phyloP scores from a whole-genome alignment of 2,888 invertebrate genomes.

The Ceramica pisi region DNA sequence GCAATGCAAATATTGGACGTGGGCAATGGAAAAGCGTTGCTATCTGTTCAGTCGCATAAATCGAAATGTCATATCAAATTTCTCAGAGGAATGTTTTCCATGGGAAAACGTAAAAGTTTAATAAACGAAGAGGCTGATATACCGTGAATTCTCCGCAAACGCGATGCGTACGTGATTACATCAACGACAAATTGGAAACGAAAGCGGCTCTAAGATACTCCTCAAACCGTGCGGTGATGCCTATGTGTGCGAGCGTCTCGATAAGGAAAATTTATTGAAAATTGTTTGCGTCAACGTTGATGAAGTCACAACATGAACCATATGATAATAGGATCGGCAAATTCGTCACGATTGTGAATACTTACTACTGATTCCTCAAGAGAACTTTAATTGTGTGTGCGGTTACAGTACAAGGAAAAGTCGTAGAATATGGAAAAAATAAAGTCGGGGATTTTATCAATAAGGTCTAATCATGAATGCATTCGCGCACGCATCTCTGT shows the following conservation, averaged over 20 bases:
- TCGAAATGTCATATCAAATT: constrained; percentile 12
- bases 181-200: constrained; percentile 72
- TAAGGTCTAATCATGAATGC: constrained; percentile 69
- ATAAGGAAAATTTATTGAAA: constrained; percentile 46
- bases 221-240: constrained; percentile 4
- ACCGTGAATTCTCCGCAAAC: constrained; percentile 34
- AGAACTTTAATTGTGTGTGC: constrained; percentile 23
- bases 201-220: constrained; percentile 70
- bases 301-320: constrained; percentile 18
- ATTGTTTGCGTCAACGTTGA: constrained; percentile 28
- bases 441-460: constrained; percentile 43
- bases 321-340: constrained; percentile 25
- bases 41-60: not conserved
- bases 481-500: constrained; percentile 68
- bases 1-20: constrained; percentile 14
- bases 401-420: constrained; percentile 40
- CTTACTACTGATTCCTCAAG: constrained; percentile 6
- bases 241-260: constrained; percentile 2
- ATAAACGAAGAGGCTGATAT: constrained; percentile 16
- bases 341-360: constrained; percentile 25
- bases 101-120: constrained; percentile 30
- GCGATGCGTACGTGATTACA: constrained; percentile 70
- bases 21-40: constrained; percentile 10
- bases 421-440: constrained; percentile 9
- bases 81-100: constrained; percentile 21